Conservation (phyloP, 30 jellyfish, hydroid and myxozoan genomes). For the Euphysa ruthae region DNA sequence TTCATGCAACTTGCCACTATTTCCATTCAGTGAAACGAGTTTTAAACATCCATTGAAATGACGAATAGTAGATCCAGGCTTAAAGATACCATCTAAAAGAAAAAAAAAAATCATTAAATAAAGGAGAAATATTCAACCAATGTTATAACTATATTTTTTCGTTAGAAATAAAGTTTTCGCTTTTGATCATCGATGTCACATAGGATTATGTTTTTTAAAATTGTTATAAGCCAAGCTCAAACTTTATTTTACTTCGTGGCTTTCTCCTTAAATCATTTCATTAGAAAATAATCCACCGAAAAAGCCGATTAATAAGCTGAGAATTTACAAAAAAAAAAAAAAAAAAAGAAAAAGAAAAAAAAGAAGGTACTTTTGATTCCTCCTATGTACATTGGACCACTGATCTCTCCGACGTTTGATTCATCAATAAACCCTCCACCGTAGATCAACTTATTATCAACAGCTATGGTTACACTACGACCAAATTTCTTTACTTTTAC, state of each 20-base stretch:
- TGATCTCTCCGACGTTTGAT: constrained; percentile 30
- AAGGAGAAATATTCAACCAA: too few relatives aligned
- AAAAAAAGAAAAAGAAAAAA: constrained; percentile 3
- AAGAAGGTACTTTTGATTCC: constrained; percentile 62
- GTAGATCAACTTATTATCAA: constrained; percentile 22
- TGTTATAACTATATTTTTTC: too few relatives aligned
- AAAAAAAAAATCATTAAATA: not conserved
- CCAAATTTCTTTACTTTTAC: constrained; percentile 32
- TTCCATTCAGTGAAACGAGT: constrained; percentile 20
- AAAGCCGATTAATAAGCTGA: constrained; percentile 26
- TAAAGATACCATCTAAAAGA: constrained; percentile 36
- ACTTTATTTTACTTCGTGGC: too few relatives aligned
- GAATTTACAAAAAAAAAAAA: constrained; percentile 43
- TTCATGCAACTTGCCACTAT: not conserved
- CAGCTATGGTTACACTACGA: constrained; percentile 41
- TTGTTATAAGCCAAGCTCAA: too few relatives aligned
- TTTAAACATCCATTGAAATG: constrained; percentile 58
- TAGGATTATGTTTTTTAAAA: too few relatives aligned
- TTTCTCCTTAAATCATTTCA: too few relatives aligned
- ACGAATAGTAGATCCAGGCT: constrained; percentile 48
- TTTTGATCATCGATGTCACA: too few relatives aligned
- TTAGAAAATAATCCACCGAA: too few relatives aligned
- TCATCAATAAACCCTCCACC: constrained; percentile 23
- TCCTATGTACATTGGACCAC: constrained; percentile 64
- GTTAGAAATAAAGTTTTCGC: too few relatives aligned